Conservation (phyloP, 2,888 invertebrate genomes). For the Limenitis camilla region DNA sequence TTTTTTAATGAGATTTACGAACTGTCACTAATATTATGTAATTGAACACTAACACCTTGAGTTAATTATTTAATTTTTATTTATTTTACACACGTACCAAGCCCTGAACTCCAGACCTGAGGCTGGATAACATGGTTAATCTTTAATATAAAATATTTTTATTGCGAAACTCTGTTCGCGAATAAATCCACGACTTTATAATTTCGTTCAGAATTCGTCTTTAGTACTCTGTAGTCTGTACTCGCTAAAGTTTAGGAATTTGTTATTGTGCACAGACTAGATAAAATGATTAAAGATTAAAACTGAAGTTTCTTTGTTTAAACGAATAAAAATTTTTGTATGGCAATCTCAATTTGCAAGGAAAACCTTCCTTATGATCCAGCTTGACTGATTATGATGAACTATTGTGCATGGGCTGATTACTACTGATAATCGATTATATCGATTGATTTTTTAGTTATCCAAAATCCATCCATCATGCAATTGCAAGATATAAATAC, state of each 20-base stretch:
- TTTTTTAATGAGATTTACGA: slow-evolving; percentile 10
- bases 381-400: too few relatives aligned
- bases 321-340: too few relatives aligned
- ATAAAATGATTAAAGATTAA: neutral
- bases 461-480: too few relatives aligned
- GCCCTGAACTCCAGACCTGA: slow-evolving; percentile 57
- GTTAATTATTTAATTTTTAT: slow-evolving; percentile 9
- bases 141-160: slow-evolving; percentile 29
- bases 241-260: slow-evolving; percentile 3
- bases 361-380: too few relatives aligned
- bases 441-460: too few relatives aligned
- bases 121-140: slow-evolving; percentile 61
- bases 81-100: slow-evolving; percentile 48
- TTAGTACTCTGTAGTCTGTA: slow-evolving; percentile 6
- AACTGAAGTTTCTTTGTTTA: too few relatives aligned
- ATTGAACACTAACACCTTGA: slow-evolving; percentile 36
- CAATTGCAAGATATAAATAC: too few relatives aligned
- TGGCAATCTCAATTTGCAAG: too few relatives aligned
- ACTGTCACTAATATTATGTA: slow-evolving; percentile 52
- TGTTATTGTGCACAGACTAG: slow-evolving; percentile 6
- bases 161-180: slow-evolving; percentile 64
- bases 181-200: slow-evolving; percentile 38
- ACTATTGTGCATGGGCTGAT: too few relatives aligned
- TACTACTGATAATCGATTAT: too few relatives aligned
- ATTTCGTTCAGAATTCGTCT: too few relatives aligned